Conservation (phyloP, 2,113 vertebrate species). For the Coryphaenoides rupestris region DNA sequence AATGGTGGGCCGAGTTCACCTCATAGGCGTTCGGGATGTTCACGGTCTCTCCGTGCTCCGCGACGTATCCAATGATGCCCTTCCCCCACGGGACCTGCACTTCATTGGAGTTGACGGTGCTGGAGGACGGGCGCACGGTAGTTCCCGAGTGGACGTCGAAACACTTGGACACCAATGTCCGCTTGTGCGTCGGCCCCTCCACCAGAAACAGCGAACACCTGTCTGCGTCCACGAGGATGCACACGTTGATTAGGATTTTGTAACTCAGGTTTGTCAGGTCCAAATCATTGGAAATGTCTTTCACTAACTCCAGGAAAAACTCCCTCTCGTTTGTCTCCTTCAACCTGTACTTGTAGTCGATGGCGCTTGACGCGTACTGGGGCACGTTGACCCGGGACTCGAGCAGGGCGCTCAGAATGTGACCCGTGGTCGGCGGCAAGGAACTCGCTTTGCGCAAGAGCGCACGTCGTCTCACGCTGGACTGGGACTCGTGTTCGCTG, state of each 20-base stretch:
- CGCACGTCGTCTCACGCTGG: conserved; percentile 72
- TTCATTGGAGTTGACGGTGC: conserved; percentile 68
- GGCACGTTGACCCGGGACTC: conserved; percentile 76
- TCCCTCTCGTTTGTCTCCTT: conserved; percentile 75
- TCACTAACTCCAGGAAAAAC: conserved; percentile 77
- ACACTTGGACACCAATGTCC: conserved; percentile 76
- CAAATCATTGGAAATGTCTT: conserved; percentile 77
- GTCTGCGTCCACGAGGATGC: conserved; percentile 76
- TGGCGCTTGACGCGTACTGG: conserved; percentile 74
- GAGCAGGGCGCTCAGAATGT: conserved; percentile 76
- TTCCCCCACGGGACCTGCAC: conserved; percentile 79
- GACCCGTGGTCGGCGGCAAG: conserved; percentile 73
- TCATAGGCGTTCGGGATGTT: conserved; percentile 76
- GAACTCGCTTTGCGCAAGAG: conserved; percentile 79
- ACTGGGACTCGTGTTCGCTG: conserved; percentile 67
- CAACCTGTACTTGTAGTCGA: conserved; percentile 74
- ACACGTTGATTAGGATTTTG: conserved; percentile 77
- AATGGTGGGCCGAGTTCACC: conserved; percentile 52
- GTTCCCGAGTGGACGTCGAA: conserved; percentile 77
- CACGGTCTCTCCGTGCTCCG: conserved; percentile 77
- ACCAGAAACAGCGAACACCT: conserved; percentile 77
- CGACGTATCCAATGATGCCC: conserved; percentile 77
- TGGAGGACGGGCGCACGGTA: conserved; percentile 71
- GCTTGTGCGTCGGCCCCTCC: conserved; percentile 75
- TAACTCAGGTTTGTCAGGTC: conserved; percentile 75